Percentiles rank a stretch among this genome's conserved stretches.
Conservation (phyloP, 2,113 vertebrate genomes). For the Paracanthobrama guichenoti region DNA sequence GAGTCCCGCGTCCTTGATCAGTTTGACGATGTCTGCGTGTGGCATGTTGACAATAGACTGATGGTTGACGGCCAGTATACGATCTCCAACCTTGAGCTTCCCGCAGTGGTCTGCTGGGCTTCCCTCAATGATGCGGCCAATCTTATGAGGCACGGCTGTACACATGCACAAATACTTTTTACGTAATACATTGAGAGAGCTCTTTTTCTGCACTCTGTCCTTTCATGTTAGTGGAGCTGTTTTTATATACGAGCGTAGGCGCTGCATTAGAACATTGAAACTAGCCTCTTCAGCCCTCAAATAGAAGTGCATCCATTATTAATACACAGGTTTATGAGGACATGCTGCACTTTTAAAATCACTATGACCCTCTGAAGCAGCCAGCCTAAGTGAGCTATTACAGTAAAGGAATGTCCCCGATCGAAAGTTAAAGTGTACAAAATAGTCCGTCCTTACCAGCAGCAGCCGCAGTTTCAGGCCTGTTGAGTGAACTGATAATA, state of each 20-base stretch:
- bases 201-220: constrained; percentile 3
- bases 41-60: constrained; percentile 98
- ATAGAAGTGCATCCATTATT: constrained; percentile 65
- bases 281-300: constrained; percentile 62
- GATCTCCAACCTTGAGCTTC: constrained; percentile 96
- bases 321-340: constrained; percentile 51
- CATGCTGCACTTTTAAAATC: constrained; percentile 59
- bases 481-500: constrained; percentile 97
- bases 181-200: neutral
- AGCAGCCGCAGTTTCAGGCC: constrained; percentile 83
- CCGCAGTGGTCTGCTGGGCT: constrained; percentile 96
- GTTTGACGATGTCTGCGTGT: constrained; percentile 97
- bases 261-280: constrained; percentile 47
- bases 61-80: constrained; percentile 95
- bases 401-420: neutral
- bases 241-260: constrained; percentile 60
- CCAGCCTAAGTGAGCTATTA: constrained; percentile 34
- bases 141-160: constrained; percentile 95
- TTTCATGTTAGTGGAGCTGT: constrained; percentile 60
- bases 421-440: neutral
- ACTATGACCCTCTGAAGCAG: constrained; percentile 47
- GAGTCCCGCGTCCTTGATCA: constrained; percentile 98
- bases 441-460: constrained; percentile 80
- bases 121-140: constrained; percentile 96
- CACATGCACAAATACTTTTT: constrained; percentile 24